Evolutionary conservation across 2,113 vertebrate species (phyloP), one percentile per base, ranked within the genome.

Genomic region (Ictidomys tridecemlineatus): DNA sequence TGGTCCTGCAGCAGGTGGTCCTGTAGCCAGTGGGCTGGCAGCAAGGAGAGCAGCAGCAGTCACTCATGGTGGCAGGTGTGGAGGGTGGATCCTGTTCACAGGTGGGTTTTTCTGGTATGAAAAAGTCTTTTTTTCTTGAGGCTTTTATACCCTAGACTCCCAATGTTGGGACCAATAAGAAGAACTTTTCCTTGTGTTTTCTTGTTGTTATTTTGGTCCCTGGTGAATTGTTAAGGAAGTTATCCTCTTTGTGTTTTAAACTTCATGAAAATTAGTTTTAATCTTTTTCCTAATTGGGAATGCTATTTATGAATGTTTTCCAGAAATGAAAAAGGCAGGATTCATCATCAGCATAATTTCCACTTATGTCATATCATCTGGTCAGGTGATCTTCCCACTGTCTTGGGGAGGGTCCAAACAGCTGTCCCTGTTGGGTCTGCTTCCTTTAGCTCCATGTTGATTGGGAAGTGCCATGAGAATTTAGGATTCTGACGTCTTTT

Each of bases 31-130:
- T 45, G 45, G 45, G 45, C 45, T 45, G 80, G 85, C 85, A 90
- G 89, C 85, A 96, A 24, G 86, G 32, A 32, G 89, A 82, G 34
- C 89, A 96, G 63, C 90, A 78, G 1, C 37, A 79, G n/a, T 24
- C 2, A 70, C 45, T 69, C 95, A 98, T 96, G 32, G 39, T 63
- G 53, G 56, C 11, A 22, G 83, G 2, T 45, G 20, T 76, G 87
- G 79, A 84, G 18, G 0, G n/a, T 8, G 65, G 24, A 1, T 85
- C 4, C 13, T 53, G 17, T 14, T 96, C 53, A n/a, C 26, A 87
- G 69, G 80, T 30, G 69, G 93, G 22, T 45, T 76, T 58, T 93
- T 3, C 30, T 4, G 58, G 24, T 58, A 58, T 58, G 58, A 22
- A 16, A 58, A 22, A 6, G 7, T 22, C 20, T 58, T 20, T 58